A percentile compares a stretch with the other conserved stretches of the same genome.
These are phyloP conservation scores for Atethmia centrago DNA, from an alignment of 2,888 invertebrate species.

Conservation along the genomic window DNA sequence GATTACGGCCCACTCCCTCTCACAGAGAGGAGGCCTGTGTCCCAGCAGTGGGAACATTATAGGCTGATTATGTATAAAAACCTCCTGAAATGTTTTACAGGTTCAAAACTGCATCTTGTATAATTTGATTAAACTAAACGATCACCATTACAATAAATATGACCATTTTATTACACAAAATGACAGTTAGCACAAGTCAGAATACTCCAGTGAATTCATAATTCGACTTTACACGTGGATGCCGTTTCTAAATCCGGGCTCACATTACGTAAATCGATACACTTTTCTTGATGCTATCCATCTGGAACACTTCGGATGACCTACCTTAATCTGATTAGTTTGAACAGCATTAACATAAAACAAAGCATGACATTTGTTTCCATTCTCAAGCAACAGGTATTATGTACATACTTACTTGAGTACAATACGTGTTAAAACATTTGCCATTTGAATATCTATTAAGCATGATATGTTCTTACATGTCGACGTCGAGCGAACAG, in stretches of 20 bases:
- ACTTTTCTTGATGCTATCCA: slow-evolving; percentile 21
- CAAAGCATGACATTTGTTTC: slow-evolving; percentile 56
- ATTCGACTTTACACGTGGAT: too few relatives aligned
- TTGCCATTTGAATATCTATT: slow-evolving; percentile 68
- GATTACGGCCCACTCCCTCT: too few relatives aligned
- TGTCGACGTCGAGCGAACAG: slow-evolving; percentile 72
- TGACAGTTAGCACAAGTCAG: too few relatives aligned
- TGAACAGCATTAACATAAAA: slow-evolving; percentile 49
- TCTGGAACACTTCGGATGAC: slow-evolving; percentile 27
- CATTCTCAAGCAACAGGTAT: slow-evolving; percentile 46
- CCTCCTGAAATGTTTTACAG: too few relatives aligned
- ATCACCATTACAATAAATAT: too few relatives aligned
- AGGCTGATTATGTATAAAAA: too few relatives aligned
- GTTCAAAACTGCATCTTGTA: too few relatives aligned
- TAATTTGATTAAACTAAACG: too few relatives aligned
- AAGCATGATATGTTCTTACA: slow-evolving; percentile 61
- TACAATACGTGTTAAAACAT: slow-evolving; percentile 65
- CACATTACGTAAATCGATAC: slow-evolving; percentile 5
- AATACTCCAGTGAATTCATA: too few relatives aligned
- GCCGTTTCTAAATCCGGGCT: not conserved
- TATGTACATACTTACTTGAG: slow-evolving; percentile 36
- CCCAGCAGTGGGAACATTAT: too few relatives aligned
- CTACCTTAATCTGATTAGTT: slow-evolving; percentile 44
- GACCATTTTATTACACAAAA: too few relatives aligned
- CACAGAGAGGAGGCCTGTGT: too few relatives aligned